A percentile compares a stretch with the other conserved stretches of the same genome.
Conservation (phyloP, 2,113 vertebrate species). For the Tangachromis dhanisi region DNA sequence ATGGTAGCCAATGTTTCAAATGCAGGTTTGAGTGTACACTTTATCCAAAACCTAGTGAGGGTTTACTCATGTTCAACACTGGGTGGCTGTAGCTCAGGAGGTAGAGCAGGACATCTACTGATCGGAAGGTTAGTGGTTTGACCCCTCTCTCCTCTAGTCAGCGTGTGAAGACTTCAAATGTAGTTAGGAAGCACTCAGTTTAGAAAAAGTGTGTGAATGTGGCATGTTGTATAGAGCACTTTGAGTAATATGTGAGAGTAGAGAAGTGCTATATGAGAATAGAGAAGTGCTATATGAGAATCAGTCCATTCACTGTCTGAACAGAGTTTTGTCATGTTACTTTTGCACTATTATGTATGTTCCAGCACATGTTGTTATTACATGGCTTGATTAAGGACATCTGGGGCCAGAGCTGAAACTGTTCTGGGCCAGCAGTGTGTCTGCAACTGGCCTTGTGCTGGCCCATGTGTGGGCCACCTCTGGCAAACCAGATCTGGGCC, state of each 20-base stretch:
- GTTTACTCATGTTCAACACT: not conserved
- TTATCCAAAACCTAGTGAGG: not conserved
- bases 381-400: not conserved
- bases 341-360: not conserved
- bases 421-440: not conserved
- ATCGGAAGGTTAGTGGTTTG: not conserved
- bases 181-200: not conserved
- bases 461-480: not conserved
- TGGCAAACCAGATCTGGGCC: not conserved
- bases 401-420: not conserved
- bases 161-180: not conserved
- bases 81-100: not conserved
- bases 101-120: not conserved
- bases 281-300: not conserved
- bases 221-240: not conserved
- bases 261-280: not conserved
- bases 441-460: not conserved
- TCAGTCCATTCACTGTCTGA: not conserved
- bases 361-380: not conserved
- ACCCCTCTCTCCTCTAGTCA: not conserved
- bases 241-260: not conserved
- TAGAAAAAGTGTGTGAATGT: not conserved
- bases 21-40: not conserved
- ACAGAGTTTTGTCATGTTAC: not conserved
- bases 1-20: not conserved